phyloP scores from a whole-genome alignment of 2,888 invertebrate species.

The Geophilus truncorum region DNA sequence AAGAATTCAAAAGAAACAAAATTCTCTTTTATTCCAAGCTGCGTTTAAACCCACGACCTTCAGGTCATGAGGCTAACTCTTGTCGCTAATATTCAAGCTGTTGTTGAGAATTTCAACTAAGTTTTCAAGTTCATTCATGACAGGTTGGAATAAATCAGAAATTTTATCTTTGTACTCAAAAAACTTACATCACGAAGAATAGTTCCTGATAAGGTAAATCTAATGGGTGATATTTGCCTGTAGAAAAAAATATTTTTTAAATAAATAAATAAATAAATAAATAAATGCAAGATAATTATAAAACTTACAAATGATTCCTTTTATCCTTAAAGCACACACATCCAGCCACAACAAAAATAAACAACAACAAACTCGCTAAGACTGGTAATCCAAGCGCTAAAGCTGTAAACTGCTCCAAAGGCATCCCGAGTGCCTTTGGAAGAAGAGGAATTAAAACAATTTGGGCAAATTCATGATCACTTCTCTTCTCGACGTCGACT shows the following conservation, averaged over 20 bases:
- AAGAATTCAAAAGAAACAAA: too few relatives aligned
- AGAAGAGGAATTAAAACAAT: too few relatives aligned
- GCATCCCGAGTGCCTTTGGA: not conserved
- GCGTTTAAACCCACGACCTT: too few relatives aligned
- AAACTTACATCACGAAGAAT: not conserved
- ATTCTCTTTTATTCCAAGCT: too few relatives aligned
- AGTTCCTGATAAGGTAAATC: not conserved
- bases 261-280: not conserved
- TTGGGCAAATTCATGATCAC: not conserved
- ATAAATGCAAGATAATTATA: not conserved
- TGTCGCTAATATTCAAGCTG: not conserved
- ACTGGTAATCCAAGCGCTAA: not conserved
- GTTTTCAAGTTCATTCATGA: not conserved
- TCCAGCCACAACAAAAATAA: not conserved
- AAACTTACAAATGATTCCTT: not conserved
- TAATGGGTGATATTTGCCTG: not conserved
- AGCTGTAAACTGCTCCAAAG: not conserved
- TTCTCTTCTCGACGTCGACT: not conserved
- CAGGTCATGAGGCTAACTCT: too few relatives aligned
- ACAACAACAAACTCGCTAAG: not conserved
- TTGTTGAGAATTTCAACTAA: not conserved
- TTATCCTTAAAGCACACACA: conserved; percentile 16
- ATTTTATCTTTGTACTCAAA: not conserved
- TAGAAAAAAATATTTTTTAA: not conserved
- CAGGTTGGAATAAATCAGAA: not conserved